Base-by-base conservation (phyloP, 2,797 vertebrate genomes). In the Loris lydekkerianus region DNA sequence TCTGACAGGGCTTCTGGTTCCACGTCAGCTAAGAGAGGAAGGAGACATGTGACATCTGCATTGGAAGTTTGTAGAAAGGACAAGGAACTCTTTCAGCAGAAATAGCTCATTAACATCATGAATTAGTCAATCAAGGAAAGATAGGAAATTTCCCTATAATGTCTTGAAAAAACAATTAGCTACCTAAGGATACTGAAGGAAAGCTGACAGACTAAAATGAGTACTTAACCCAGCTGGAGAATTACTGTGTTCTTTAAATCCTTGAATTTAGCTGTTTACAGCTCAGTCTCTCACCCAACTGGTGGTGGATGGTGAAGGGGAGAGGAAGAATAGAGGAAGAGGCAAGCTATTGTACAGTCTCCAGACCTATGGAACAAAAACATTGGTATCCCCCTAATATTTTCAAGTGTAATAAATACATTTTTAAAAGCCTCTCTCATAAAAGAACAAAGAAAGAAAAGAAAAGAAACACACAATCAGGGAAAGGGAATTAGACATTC, bases 91-190 rank as follows among this genome's bases (percentile, higher is more conserved):
- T 87, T 37, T 84, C 21, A 89, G 34, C 8, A 94, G 78, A 78
- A 65, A 31, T 11, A 83, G 10, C 4, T 73, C 37, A 82, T 77
- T 83, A 78, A 91, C 31, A 73, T 31, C 6, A 76, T 61, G 61
- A 78, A 70, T 75, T 61, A 90, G 8, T 21, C 7, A 90, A 20
- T 49, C 80, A 77, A 76, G 27, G 31, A 56, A 86, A 46, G 27
- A 20, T 7, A 92, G 37, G 10, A 56, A 37, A 75, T 94, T 87
- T 85, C 5, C 34, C 53, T 5, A 85, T 18, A 14, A 82, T 90
- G 13, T 77, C 49, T 92, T 85, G 73, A 29, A 86, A 95, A 97
- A 63, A n/a, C 27, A 84, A 86, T 69, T 29, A 46, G 31, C 69
- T 56, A 81, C 61, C 43, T 10, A 86, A 89, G 8, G n/a, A 49